Evolutionary conservation across 2,113 vertebrate species (phyloP).

Genomic region (Bungarus multicinctus): DNA sequence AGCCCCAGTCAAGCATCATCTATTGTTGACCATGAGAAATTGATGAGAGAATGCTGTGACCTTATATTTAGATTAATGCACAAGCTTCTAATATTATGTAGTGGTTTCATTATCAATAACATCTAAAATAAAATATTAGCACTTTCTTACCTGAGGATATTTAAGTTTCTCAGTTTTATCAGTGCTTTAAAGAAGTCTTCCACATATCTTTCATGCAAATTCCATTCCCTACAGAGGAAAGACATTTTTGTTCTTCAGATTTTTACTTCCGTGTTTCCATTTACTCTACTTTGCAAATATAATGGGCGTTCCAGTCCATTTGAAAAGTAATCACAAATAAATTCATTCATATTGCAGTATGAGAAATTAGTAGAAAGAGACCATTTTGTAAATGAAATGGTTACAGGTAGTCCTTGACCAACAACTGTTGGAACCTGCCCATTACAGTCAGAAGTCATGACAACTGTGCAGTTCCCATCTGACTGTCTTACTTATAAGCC

Average conservation of each 20-base stretch:
- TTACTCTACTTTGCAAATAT: background rate
- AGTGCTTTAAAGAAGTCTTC: background rate
- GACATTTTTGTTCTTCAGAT: background rate
- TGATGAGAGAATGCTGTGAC: background rate
- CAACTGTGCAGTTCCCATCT: too few species aligned
- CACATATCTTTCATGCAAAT: background rate
- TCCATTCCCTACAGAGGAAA: background rate
- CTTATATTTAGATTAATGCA: background rate
- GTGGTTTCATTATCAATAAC: background rate
- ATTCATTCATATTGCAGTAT: background rate
- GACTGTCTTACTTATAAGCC: too few species aligned
- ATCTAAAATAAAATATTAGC: background rate
- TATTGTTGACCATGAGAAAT: background rate
- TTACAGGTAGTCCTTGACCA: background rate
- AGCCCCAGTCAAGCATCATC: background rate
- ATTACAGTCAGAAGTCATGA: too few species aligned
- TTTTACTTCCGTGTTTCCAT: background rate
- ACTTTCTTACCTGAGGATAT: background rate
- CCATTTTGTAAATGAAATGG: background rate
- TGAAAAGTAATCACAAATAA: background rate
- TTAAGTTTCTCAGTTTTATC: background rate
- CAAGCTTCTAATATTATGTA: background rate
- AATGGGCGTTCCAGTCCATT: background rate
- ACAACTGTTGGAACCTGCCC: too few species aligned
- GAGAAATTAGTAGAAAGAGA: background rate